Conservation (phyloP, 2,797 vertebrate species). For the Phoeniculus purpureus region DNA sequence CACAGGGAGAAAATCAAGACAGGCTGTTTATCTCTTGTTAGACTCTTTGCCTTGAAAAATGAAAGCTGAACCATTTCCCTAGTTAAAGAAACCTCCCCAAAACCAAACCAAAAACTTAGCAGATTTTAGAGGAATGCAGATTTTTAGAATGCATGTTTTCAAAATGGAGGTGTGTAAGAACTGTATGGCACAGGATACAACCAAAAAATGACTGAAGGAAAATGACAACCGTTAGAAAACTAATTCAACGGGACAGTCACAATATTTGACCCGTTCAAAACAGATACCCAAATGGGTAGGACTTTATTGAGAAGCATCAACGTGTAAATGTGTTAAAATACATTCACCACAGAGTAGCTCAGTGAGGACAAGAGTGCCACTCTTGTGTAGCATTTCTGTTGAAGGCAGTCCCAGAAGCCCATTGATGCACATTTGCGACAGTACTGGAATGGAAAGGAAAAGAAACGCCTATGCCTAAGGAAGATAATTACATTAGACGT, state of each 20-base stretch:
- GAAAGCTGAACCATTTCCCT: not conserved
- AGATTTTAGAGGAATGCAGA: not conserved
- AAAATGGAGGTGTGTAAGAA: not conserved
- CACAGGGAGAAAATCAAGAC: not conserved
- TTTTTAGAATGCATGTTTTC: not conserved
- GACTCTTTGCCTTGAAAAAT: not conserved
- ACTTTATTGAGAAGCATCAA: not conserved
- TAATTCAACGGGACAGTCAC: not conserved
- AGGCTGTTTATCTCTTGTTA: not conserved
- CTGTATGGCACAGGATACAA: not conserved
- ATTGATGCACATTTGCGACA: not conserved
- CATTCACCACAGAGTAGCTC: not conserved
- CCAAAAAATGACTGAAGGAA: not conserved
- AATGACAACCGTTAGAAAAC: not conserved
- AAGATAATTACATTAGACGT: conserved; percentile 50
- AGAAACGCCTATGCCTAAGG: conserved; percentile 27
- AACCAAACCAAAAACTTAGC: no score
- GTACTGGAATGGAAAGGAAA: conserved; percentile 2
- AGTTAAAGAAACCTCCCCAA: not conserved
- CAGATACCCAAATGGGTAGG: not conserved
- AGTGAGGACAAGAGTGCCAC: not conserved
- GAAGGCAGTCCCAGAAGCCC: not conserved
- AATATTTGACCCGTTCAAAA: not conserved
- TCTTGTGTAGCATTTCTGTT: not conserved
- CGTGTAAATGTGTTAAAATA: not conserved